Evolutionary conservation across 1,140 invertebrate species (phyloP), one percentile per base, ranked within the genome.

Genomic region (Temnothorax longispinosus): DNA sequence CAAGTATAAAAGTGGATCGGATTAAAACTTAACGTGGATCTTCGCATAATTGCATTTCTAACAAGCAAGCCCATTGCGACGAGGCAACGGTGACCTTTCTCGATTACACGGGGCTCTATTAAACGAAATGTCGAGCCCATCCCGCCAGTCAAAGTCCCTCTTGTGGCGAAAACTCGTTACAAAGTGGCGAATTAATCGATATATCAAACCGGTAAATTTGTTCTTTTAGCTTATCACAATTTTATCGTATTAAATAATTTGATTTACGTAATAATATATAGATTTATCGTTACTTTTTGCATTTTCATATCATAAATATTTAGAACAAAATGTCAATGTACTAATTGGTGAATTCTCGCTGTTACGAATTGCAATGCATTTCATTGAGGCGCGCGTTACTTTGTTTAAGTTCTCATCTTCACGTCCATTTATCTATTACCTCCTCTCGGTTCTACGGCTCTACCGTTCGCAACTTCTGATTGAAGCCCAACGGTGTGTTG

Each of bases 21-120:
- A 94, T 94, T 93, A 94, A 94, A 94, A 93, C 92, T 94, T 93
- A 89, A 87, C 65, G 74, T 67, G 65, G 86, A 81, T 78, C 75
- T 60, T 77, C 80, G 89, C 89, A 91, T 93, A 93, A 94, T 94
- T 93, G 91, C 88, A 89, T 92, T 87, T 88, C 86, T 69, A 90
- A 92, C 38, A 47, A 74, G 58, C 67, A 27, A 65, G 13, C 74
- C 32, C 47, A 80, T 80, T 84, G 52, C 27, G 58, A 64, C 38
- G 38, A 67, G 47, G 76, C 18, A 69, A 47, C 56, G 44, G 72
- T 50, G 62, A 60, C 69, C 85, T 60, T 47, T 64, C 60, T 85
- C 82, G 67, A 87, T 87, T 87, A 87, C 69, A 84, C 52, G 60
- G 52, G 15, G 58, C 69, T 85, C 58, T 35, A 56, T 84, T 81